Evolutionary conservation across 2,888 invertebrate species (phyloP), one percentile per base, ranked within the genome.

Genomic region (Pollenia griseotomentosa): DNA sequence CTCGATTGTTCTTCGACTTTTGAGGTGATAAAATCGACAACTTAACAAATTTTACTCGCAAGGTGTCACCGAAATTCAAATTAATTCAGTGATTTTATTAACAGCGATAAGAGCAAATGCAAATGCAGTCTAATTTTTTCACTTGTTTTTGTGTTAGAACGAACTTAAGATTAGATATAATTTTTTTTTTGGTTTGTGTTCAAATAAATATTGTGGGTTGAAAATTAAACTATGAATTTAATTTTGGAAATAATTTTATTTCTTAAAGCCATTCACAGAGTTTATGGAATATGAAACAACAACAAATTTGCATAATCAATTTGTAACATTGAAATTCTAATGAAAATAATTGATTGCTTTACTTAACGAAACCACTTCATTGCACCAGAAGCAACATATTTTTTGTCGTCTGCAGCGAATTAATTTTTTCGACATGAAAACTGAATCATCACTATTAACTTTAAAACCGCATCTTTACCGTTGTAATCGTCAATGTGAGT

Each of bases 41-140:
- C 9, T 71, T 51, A 68, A 68, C 53, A 85, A 73, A 79, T 82
- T 70, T 61, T 16, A 61, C 33, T 33, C 33, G 33, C 42, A 71
- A 71, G 79, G 74, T 83, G 79, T 83, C 83, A 71, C 74, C 70
- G 73, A 23, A 70, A 79, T 70, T 83, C 63, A 61, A 79, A 86
- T 86, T 70, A 86, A 79, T 63, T 86, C 46, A 46, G 14, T 61
- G 68, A 83, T 70, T 86, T 86, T 83, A 83, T 83, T 78, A 79
- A 46, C 44, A 59, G 55, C 57, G 78, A 61, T 86, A 57, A 63
- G 46, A 63, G 46, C 14, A 51, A 66, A 74, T 40, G 48, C 48
- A 68, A 48, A 23, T 66, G 19, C 7, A 55, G 9, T 33, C 16
- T 33, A 11, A n/a, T 11, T 14, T 23, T 23, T 57, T 57, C 73